Conservation (phyloP, 2,113 vertebrate genomes). For the Antechinus flavipes region DNA sequence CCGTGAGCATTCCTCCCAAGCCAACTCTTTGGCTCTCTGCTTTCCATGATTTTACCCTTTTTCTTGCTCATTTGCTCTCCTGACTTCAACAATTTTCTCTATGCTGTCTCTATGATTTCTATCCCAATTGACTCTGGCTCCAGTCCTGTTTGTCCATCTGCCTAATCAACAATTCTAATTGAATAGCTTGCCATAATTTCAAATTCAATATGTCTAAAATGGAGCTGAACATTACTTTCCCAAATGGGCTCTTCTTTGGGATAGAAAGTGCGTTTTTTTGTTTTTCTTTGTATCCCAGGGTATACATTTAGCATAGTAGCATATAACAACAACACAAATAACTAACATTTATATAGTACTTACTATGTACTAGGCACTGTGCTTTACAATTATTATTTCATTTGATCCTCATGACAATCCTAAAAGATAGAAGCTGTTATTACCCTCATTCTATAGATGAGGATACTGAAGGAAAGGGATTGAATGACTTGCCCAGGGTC, state of each 20-base stretch:
- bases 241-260: neutral
- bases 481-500: neutral
- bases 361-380: neutral
- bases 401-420: neutral
- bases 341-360: neutral
- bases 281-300: neutral
- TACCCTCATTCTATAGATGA: neutral
- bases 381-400: neutral
- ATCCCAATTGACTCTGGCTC: neutral
- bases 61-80: neutral
- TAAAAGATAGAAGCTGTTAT: neutral
- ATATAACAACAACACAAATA: neutral
- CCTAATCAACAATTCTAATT: neutral
- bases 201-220: constrained; percentile 1
- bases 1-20: neutral
- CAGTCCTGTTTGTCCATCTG: neutral
- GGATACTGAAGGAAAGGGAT: neutral
- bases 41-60: neutral
- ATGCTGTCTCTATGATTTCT: neutral
- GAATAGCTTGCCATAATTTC: neutral
- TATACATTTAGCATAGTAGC: neutral
- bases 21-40: neutral
- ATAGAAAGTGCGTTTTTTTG: neutral
- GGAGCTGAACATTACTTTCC: neutral
- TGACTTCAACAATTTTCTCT: neutral